phyloP scores from a whole-genome alignment of 2,797 vertebrate genomes.

The Crocodylus rhombifer region DNA sequence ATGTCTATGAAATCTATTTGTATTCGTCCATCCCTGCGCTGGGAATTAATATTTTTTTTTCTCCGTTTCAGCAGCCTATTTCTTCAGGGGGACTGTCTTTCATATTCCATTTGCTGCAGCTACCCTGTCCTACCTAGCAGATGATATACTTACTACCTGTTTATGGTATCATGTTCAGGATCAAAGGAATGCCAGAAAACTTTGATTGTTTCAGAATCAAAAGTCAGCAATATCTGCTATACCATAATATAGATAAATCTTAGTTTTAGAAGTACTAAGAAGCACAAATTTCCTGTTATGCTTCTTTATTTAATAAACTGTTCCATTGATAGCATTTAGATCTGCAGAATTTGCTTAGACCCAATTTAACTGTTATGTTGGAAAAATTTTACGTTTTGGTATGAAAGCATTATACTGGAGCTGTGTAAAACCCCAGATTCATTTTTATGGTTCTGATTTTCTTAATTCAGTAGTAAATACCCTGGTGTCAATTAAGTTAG shows the following conservation, averaged over 20 bases:
- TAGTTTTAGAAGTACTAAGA: not conserved
- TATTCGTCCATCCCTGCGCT: not conserved
- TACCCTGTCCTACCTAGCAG: not conserved
- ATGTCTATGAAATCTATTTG: not conserved
- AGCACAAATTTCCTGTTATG: not conserved
- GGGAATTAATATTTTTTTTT: not conserved
- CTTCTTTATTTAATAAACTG: not conserved
- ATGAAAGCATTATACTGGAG: not conserved
- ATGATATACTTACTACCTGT: not conserved
- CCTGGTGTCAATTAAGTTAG: not conserved
- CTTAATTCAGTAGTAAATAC: not conserved
- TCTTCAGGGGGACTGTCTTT: not conserved
- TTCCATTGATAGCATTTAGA: not conserved
- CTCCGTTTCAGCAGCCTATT: not conserved
- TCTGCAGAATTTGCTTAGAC: not conserved
- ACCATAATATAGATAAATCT: not conserved
- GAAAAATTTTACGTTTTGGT: not conserved
- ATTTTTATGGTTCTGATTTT: not conserved
- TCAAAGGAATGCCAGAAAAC: not conserved
- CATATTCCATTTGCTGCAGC: too few relatives aligned
- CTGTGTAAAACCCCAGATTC: not conserved
- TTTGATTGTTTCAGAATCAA: not conserved
- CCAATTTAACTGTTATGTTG: not conserved
- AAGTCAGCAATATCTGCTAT: not conserved
- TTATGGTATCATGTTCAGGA: not conserved